These are phyloP conservation scores for Mactra quadrangularis DNA, from an alignment of 1,140 invertebrate genomes.

Conservation along the genomic window DNA sequence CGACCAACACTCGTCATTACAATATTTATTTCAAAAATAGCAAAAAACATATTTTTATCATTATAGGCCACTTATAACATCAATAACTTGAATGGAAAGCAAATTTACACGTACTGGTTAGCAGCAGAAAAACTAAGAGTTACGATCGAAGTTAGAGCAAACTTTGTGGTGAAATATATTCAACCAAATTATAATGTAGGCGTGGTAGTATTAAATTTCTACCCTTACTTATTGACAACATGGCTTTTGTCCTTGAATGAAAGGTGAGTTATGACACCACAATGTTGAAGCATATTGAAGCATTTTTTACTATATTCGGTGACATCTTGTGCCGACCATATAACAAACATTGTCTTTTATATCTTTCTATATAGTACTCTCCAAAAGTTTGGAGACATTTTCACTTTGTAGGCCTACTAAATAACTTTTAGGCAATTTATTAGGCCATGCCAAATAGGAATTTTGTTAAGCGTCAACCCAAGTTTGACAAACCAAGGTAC, in stretches of 20 bases:
- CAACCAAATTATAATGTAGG: constrained; percentile 34
- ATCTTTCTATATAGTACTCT: no score
- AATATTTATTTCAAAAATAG: constrained; percentile 54
- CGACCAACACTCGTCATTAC: constrained; percentile 41
- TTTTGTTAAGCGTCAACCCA: no score
- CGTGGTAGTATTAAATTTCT: constrained; percentile 56
- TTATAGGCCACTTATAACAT: constrained; percentile 21
- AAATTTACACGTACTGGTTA: constrained; percentile 54
- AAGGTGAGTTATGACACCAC: constrained; percentile 54
- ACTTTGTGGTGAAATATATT: constrained; percentile 5
- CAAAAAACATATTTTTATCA: constrained; percentile 21
- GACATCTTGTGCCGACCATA: constrained; percentile 48
- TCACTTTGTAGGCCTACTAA: no score
- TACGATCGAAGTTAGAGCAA: neutral
- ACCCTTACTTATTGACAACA: constrained; percentile 56
- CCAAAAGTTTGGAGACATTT: no score
- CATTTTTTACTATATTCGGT: constrained; percentile 20
- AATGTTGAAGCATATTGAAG: no score
- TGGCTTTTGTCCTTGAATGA: constrained; percentile 44
- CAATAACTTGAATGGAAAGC: constrained; percentile 15
- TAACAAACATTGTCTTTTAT: no score
- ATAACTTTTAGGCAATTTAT: no score
- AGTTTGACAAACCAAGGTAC: no score
- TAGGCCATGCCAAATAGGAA: no score
- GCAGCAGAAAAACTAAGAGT: neutral